Conservation (phyloP, 1,140 invertebrate genomes). For the Drosophila arawakana region DNA sequence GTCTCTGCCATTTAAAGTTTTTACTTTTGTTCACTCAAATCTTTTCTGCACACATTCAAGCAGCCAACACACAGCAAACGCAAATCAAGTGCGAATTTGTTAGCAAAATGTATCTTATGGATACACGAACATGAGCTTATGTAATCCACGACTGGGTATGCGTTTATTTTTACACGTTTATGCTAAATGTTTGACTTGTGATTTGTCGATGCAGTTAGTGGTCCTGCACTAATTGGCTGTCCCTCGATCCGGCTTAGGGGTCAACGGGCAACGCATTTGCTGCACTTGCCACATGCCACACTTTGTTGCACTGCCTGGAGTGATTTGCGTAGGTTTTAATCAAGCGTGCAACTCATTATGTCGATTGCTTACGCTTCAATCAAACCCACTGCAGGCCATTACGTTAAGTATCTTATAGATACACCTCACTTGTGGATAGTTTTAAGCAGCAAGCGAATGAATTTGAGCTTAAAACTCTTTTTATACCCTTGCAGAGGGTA, state of each 20-base stretch:
- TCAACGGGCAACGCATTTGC: background rate
- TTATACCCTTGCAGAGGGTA: too few relatives aligned
- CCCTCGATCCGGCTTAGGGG: constrained; percentile 1
- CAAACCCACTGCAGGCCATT: constrained; percentile 33
- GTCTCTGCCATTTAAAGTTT: too few relatives aligned
- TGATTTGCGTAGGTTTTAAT: constrained; percentile 39
- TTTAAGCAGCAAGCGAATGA: background rate
- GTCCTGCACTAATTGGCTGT: constrained; percentile 51
- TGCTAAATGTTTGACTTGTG: constrained; percentile 55
- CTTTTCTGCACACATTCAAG: too few relatives aligned
- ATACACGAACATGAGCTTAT: constrained; percentile 24
- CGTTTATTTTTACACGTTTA: constrained; percentile 38
- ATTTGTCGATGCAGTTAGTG: constrained; percentile 48
- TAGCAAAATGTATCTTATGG: constrained; percentile 23
- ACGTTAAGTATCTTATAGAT: constrained; percentile 31
- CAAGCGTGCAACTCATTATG: constrained; percentile 53
- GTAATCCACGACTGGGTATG: constrained; percentile 18
- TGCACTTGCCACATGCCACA: constrained; percentile 6
- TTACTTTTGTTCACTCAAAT: too few relatives aligned
- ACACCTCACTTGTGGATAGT: background rate
- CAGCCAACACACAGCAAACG: too few relatives aligned
- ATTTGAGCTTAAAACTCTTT: background rate
- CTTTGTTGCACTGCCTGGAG: constrained; percentile 9
- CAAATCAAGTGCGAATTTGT: too few relatives aligned
- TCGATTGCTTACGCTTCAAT: constrained; percentile 70